Conservation (phyloP, 2,113 vertebrate genomes). For the Rhabdomys dilectus region DNA sequence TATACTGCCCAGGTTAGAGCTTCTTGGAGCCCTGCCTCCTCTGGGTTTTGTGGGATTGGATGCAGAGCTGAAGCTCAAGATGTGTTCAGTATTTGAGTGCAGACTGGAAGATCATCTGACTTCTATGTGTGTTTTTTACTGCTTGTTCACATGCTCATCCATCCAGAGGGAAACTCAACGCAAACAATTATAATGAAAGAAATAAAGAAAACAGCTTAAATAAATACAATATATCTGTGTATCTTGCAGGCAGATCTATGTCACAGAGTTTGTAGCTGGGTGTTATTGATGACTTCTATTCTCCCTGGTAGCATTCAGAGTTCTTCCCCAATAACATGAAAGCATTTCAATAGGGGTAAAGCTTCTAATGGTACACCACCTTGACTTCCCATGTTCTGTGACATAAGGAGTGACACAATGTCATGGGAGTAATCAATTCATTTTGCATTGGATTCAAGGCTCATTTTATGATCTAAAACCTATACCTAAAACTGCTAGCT, state of each 20-base stretch:
- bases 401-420: too few relatives aligned
- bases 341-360: neutral
- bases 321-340: neutral
- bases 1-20: too few relatives aligned
- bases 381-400: neutral
- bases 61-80: too few relatives aligned
- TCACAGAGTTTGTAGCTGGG: neutral
- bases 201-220: neutral
- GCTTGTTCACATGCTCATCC: neutral
- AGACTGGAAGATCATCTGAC: too few relatives aligned
- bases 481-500: neutral
- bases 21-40: too few relatives aligned
- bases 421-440: neutral
- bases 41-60: too few relatives aligned
- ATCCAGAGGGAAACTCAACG: neutral
- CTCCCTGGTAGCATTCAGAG: neutral
- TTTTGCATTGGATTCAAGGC: neutral
- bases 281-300: neutral
- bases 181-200: neutral
- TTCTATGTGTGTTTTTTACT: neutral
- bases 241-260: neutral
- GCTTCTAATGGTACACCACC: neutral
- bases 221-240: neutral
- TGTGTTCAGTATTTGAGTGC: too few relatives aligned
- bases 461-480: neutral